These are phyloP conservation scores for Sinocyclocheilus anshuiensis DNA, from an alignment of 2,113 vertebrate species.

Conservation along the genomic window DNA sequence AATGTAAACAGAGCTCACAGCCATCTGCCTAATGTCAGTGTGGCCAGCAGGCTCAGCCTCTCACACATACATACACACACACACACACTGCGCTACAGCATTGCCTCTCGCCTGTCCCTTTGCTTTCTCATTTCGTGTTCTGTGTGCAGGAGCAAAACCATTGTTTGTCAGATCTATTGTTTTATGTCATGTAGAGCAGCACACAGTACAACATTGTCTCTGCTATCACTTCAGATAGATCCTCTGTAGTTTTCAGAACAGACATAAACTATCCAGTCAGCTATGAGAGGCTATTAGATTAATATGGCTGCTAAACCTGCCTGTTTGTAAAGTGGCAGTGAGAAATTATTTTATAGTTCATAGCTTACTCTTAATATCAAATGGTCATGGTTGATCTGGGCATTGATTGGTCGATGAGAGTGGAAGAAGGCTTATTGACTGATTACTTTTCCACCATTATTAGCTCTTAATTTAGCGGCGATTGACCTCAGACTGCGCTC, in stretches of 20 bases:
- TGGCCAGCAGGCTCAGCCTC: slow-evolving; percentile 65
- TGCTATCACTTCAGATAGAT: background rate
- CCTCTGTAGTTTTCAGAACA: background rate
- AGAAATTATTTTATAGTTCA: slow-evolving; percentile 1
- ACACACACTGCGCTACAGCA: background rate
- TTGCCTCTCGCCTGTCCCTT: background rate
- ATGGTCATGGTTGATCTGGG: background rate
- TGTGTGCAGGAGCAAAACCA: background rate
- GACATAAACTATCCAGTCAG: slow-evolving; percentile 1
- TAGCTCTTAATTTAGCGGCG: slow-evolving; percentile 18
- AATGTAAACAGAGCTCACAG: slow-evolving; percentile 76
- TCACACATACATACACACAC: slow-evolving; percentile 11
- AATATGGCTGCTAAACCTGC: background rate
- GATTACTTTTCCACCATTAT: slow-evolving; percentile 21
- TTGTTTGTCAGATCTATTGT: background rate
- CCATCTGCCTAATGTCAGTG: slow-evolving; percentile 79
- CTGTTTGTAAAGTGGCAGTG: background rate
- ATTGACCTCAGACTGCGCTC: background rate
- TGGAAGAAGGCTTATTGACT: background rate
- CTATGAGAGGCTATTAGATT: slow-evolving; percentile 1
- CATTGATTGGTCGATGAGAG: background rate
- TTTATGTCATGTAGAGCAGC: background rate
- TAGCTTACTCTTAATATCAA: background rate
- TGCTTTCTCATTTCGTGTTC: background rate
- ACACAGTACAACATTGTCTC: slow-evolving; percentile 11